Base-by-base conservation (phyloP, 2,888 invertebrate species). In the Dusona sp. region DNA sequence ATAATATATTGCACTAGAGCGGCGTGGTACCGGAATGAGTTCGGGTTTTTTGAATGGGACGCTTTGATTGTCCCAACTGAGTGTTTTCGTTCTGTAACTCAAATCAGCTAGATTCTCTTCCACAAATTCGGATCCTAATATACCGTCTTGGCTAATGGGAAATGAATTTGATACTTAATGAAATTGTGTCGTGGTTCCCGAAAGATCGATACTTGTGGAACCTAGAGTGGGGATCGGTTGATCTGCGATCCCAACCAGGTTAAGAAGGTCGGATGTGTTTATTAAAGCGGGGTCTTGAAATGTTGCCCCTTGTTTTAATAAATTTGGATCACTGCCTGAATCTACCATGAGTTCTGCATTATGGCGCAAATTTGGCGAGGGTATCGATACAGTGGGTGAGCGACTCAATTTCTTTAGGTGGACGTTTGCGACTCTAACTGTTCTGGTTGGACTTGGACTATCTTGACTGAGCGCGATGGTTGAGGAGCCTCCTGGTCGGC, bases 91-190 rank as follows among this genome's bases (percentile, higher is more conserved):
- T 73, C 25, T 73, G 57, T 73, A 73, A n/a, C 57, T 73, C 22
- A 73, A 22, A 57, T 57, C 57, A 9, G 73, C 73, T 42, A 45
- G 29, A n/a, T 68, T 79, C 25, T 79, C 38, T 38, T 36, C 57
- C 54, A 70, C 13, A 79, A 79, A 68, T 25, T 79, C 79, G 22
- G 79, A 79, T 19, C 79, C 79, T 22, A 79, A 51, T 3, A 48
- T 48, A 48, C 48, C 48, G 19, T 48, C 19, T 48, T 48, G 48
- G 48, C 19, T 48, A 48, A 48, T 48, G n/a, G 48, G 48, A 19
- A 48, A 48, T 19, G 48, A 48, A 19, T 48, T 48, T 7, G 48
- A 19, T 3, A 48, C 48, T 19, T n/a, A n/a, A 4, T 48, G 48
- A 48, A 48, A 48, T 19, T 22, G 67, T 67, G 79, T 13, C 7